Evolutionary conservation across 2,113 vertebrate genomes (phyloP).

Genomic region (Uria lomvia): DNA sequence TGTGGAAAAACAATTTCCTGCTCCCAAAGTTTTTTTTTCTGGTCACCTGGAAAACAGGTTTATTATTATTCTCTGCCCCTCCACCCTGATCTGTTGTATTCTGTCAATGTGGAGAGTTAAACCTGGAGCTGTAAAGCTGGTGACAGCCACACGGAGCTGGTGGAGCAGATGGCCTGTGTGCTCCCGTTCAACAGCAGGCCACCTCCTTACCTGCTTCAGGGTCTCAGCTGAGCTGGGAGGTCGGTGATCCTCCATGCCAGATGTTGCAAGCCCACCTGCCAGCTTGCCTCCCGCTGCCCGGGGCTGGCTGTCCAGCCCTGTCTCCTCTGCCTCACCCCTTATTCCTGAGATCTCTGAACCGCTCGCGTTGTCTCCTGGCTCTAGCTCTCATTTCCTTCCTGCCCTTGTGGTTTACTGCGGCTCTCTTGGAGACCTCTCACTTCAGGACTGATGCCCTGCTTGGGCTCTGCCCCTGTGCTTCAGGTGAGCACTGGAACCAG

Average conservation of each 20-base stretch:
- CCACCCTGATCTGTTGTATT: background rate
- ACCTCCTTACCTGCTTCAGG: background rate
- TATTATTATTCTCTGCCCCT: background rate
- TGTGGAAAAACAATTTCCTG: background rate
- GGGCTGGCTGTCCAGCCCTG: background rate
- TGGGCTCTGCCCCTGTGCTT: background rate
- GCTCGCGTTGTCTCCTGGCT: background rate
- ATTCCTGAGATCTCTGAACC: background rate
- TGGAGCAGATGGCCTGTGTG: background rate
- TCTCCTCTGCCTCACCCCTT: background rate
- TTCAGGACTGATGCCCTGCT: background rate
- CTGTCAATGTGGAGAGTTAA: background rate
- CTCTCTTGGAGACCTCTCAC: background rate
- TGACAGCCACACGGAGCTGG: background rate
- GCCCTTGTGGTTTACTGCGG: fast-evolving
- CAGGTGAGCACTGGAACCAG: background rate
- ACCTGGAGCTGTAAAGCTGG: background rate
- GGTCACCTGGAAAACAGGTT: background rate
- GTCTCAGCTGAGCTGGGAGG: background rate
- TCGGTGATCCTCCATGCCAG: background rate
- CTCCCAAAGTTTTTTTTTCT: background rate
- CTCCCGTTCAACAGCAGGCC: background rate
- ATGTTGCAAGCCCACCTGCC: background rate
- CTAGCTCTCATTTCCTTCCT: background rate
- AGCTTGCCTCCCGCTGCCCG: background rate